Percentiles rank a stretch among this genome's conserved stretches.
These are phyloP conservation scores for Xerus rutilus DNA, from an alignment of 2,797 vertebrate genomes.

Conservation along the genomic window DNA sequence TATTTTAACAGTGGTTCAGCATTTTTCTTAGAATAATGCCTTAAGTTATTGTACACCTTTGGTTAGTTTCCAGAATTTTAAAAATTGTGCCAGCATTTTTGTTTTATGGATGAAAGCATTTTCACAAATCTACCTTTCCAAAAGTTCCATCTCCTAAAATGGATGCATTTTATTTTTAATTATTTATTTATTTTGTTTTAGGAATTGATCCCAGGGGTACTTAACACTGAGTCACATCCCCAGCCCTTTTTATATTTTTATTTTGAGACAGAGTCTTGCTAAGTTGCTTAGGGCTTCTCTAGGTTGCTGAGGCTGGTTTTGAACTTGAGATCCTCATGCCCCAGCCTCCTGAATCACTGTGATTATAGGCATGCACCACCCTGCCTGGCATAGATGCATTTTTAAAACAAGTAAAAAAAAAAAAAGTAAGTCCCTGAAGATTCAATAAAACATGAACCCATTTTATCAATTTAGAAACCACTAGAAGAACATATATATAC, in stretches of 20 bases:
- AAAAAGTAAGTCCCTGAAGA: background rate
- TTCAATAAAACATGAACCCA: background rate
- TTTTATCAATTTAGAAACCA: constrained; percentile 40
- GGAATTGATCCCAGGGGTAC: too few species aligned
- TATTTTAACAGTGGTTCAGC: background rate
- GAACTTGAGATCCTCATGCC: too few species aligned
- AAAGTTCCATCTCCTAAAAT: background rate
- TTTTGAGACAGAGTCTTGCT: too few species aligned
- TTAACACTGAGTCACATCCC: too few species aligned
- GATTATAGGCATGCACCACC: too few species aligned
- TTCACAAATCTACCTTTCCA: background rate
- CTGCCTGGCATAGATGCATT: background rate
- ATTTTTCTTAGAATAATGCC: background rate
- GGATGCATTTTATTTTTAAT: background rate
- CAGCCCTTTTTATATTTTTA: too few species aligned
- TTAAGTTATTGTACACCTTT: background rate
- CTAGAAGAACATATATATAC: background rate
- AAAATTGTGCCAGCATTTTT: background rate
- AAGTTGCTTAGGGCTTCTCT: too few species aligned
- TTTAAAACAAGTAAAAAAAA: background rate
- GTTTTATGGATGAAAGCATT: background rate
- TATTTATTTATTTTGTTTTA: too few species aligned
- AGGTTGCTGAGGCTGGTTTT: too few species aligned
- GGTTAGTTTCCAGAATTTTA: constrained; percentile 30
- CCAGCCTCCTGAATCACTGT: too few species aligned